Evolutionary conservation across 2,113 vertebrate genomes (phyloP), one percentile per base, ranked within the genome.

Genomic region (Hucho hucho): DNA sequence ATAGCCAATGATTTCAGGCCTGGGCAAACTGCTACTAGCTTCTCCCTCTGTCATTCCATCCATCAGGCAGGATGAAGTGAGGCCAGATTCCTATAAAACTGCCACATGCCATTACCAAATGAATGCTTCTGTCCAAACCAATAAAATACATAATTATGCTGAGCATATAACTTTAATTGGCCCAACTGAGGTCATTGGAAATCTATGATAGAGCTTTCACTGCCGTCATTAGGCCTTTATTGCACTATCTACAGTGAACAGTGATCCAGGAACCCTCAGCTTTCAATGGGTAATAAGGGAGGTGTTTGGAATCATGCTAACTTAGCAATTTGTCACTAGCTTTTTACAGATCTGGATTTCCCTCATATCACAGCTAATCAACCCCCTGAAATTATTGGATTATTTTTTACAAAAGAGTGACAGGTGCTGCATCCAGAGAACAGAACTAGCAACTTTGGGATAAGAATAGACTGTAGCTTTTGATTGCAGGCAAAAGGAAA

Each of bases 141-240:
- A 79, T 88, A 78, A 85, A 84, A 86, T 67, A 68, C 74, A 82
- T 85, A 76, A 87, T 86, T 83, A 86, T 75, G 37, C 25, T 69
- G 74, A 9, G 72, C 65, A 26, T 77, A 69, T 71, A 75, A 69
- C 74, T 84, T 83, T 84, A 83, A 83, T 83, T 85, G 83, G 83
- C 71, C 78, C 25, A 14, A 74, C 78, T 24, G 81, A 85, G 79
- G 83, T 86, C 79, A 83, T 79, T 86, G 87, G 78, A 82, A 83
- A 82, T 85, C 83, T 68, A 84, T 77, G 79, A 79, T 75, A 28
- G 69, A 20, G 69, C 73, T 71, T 68, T 84, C 75, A 73, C 59
- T 72, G 73, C 63, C 76, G 76, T 76, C 74, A 74, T 81, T 79
- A 80, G 56, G 78, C 24, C 58, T 68, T 79, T 53, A 5, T 69